A percentile compares a stretch with the other conserved stretches of the same genome.
Evolutionary conservation across 2,888 invertebrate genomes (phyloP).

Genomic region (Gymnosoma rotundatum): DNA sequence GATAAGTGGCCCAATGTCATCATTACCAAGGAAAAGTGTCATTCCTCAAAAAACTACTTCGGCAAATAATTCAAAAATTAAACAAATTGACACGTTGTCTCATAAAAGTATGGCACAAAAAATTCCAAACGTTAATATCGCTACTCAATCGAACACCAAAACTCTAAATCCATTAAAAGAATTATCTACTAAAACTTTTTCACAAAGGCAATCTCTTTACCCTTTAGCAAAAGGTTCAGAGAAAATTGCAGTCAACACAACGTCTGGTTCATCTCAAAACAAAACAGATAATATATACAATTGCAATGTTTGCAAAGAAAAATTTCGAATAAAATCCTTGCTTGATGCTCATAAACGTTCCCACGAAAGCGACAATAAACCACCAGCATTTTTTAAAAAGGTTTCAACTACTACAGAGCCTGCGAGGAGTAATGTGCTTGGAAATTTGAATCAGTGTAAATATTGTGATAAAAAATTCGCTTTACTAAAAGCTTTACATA

Average conservation of each 20-base stretch:
- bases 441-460: constrained; percentile 74
- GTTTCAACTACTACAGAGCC: not conserved
- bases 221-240: constrained; percentile 8
- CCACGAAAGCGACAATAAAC: constrained; percentile 72
- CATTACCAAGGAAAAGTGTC: constrained; percentile 55
- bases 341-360: constrained; percentile 76
- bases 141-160: not conserved
- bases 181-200: not conserved
- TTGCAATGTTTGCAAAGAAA: constrained; percentile 74
- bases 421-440: not conserved
- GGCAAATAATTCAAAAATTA: constrained; percentile 1
- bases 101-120: constrained; percentile 60
- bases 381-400: constrained; percentile 62
- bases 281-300: constrained; percentile 38
- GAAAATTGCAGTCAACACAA: constrained; percentile 13
- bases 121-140: not conserved
- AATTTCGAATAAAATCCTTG: constrained; percentile 74
- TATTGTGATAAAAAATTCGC: constrained; percentile 80
- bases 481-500: constrained; percentile 77
- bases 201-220: constrained; percentile 57
- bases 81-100: not conserved
- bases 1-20: constrained; percentile 24
- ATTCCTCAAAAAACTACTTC: constrained; percentile 22
- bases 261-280: not conserved
- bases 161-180: constrained; percentile 16